Evolutionary conservation across 2,888 invertebrate genomes (phyloP).

Genomic region (Drosophila koepferae): DNA sequence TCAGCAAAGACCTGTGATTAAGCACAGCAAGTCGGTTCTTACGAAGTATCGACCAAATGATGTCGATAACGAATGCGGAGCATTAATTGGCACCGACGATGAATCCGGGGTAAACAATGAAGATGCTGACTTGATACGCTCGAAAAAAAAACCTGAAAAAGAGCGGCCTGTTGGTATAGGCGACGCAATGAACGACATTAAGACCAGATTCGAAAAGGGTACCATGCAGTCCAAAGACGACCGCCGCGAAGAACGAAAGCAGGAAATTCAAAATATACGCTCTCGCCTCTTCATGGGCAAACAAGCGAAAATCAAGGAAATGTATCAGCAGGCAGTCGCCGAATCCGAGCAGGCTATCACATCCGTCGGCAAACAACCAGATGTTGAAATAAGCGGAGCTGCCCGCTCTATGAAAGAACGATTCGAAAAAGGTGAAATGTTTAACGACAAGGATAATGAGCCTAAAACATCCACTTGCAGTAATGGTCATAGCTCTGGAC

Average conservation of each 20-base stretch:
- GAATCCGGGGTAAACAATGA: conserved; percentile 67
- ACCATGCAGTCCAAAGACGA: conserved; percentile 87
- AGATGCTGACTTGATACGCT: conserved; percentile 87
- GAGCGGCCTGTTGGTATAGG: conserved; percentile 93
- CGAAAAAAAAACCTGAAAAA: conserved; percentile 87
- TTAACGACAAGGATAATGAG: conserved; percentile 87
- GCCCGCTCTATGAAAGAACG: conserved; percentile 90
- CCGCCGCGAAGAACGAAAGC: conserved; percentile 92
- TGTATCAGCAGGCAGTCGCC: conserved; percentile 95
- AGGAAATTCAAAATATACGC: conserved; percentile 94
- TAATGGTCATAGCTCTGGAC: conserved; percentile 24
- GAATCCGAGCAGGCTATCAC: conserved; percentile 90
- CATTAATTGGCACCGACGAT: neutral
- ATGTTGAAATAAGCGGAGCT: conserved; percentile 86
- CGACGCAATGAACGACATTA: conserved; percentile 92
- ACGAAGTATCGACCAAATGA: conserved; percentile 91
- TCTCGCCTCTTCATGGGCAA: conserved; percentile 95
- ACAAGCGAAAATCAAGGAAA: conserved; percentile 95
- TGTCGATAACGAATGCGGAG: conserved; percentile 86
- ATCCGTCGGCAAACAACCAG: conserved; percentile 86
- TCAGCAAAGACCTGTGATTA: conserved; percentile 83
- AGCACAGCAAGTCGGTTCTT: conserved; percentile 88
- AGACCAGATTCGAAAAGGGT: conserved; percentile 92
- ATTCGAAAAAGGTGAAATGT: conserved; percentile 92
- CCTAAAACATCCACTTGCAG: neutral